phyloP scores from a whole-genome alignment of 2,797 vertebrate genomes.

The Cynopterus sphinx region DNA sequence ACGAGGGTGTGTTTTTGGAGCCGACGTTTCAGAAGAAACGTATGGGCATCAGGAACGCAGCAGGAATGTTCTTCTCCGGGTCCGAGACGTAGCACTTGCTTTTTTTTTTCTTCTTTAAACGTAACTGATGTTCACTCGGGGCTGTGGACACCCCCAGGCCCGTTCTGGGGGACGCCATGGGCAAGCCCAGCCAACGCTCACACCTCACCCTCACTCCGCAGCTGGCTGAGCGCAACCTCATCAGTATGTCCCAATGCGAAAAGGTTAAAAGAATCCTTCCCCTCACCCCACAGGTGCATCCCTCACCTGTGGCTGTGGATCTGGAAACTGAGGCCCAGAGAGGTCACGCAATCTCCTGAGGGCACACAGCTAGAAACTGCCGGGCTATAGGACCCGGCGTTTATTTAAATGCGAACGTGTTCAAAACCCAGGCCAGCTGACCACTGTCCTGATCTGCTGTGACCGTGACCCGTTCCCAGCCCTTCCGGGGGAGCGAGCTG shows the following conservation, averaged over 20 bases:
- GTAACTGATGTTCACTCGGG: too few species aligned
- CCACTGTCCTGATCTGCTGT: neutral
- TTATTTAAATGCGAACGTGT: neutral
- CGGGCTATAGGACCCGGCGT: fast-evolving
- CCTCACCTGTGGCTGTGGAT: neutral
- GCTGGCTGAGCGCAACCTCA: neutral
- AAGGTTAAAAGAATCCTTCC: neutral
- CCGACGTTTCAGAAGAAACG: neutral
- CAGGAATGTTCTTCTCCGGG: neutral
- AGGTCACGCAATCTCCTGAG: neutral
- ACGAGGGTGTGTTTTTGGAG: neutral
- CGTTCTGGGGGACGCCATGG: too few species aligned
- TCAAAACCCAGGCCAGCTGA: neutral
- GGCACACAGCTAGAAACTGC: neutral
- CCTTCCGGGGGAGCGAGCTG: neutral
- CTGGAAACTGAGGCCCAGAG: constrained; percentile 1
- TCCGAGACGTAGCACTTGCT: neutral
- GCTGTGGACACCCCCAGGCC: fast-evolving
- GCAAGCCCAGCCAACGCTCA: neutral
- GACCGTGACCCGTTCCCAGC: fast-evolving
- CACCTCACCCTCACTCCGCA: fast-evolving
- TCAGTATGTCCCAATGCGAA: neutral
- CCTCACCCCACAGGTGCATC: neutral
- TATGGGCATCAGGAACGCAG: neutral
- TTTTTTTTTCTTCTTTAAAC: neutral